Evolutionary conservation across 2,797 vertebrate genomes (phyloP), one percentile per base, ranked within the genome.

Genomic region (Lacerta viridis): DNA sequence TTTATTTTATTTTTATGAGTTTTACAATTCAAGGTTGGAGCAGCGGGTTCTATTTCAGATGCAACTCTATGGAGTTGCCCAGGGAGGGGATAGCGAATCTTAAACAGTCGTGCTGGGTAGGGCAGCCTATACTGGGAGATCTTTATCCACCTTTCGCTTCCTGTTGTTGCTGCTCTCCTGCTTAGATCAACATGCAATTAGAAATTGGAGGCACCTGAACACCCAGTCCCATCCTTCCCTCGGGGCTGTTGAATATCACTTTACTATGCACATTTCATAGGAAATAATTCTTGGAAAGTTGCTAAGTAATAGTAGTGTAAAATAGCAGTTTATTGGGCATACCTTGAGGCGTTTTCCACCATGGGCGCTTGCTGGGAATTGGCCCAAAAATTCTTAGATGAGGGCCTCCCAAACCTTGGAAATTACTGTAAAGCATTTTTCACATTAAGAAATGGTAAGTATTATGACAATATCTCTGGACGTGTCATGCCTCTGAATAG

Each of bases 141-240:
- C 13, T 75, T 8, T 71, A 69, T 78, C 36, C 78, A 2, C 3
- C 59, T 83, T 43, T 87, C 84, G 41, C 1, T 83, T 88, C 74
- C 80, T 83, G 74, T 3, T 71, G 41, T 74, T 3, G 23, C 66
- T 78, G 0, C 25, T 82, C 3, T 23, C 46, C 84, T 64, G 43
- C 64, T 78, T 59, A 88, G 81, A 81, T 81, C 69, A 87, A 81
- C 64, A 78, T n/a, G 36, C 68, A 9, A 41, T 61, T 72, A 77
- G 43, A 76, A 68, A n/a, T 36, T 83, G 75, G 75, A 39, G 25
- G 25, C 81, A 64, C 78, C 46, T 81, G n/a, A 81, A 75, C 25
- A 81, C 17, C 27, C 20, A 4, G 6, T 43, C 39, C 59, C 33
- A 91, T 43, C 68, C 17, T 80, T 68, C n/a, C 39, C 36, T 82